Base-by-base conservation (phyloP, 2,113 vertebrate species). In the Echinops telfairi region DNA sequence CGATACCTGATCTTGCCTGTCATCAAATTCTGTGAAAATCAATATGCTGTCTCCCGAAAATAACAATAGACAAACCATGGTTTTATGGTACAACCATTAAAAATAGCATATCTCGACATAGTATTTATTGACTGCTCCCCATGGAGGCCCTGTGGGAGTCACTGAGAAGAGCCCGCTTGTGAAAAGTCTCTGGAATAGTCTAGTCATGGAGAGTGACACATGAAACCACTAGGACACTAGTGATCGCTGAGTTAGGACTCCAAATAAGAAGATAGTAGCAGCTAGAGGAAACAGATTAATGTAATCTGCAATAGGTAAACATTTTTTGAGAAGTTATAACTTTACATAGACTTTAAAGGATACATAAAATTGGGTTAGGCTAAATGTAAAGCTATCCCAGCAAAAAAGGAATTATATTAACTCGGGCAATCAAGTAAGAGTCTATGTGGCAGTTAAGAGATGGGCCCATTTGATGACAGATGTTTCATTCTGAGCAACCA, bases 41-140 rank as follows among this genome's bases (percentile, higher is more conserved):
- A 89, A 14, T 58, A 93, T 89, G 6, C 11, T 91, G 94, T 89
- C 25, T 31, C 91, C 33, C 76, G 88, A 86, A 86, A 88, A 93
- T 75, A 91, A 31, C 70, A 86, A 64, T 71, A 33, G 64, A 14
- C 25, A 86, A 75, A 70, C n/a, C 19, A 23, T 75, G 11, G 29
- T 75, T 73, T 89, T 83, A 93, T 91, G 19, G 75, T 86, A 81
- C 0, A 80, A 23, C 7, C 83, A 62, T 75, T 89, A 83, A 33
- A 70, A 84, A 73, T 81, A 88, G 29, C 14, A 71, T 88, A n/a
- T 92, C 19, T 33, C 31, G n/a, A n/a, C 15, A 71, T 6, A 33
- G 15, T 90, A 80, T 78, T 92, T 81, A 85, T 82, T 89, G 8
- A 71, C 33, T 89, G 40, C 15, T 40, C 38, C 53, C 4, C 19